These are phyloP conservation scores for Gephyroberyx darwinii DNA, from an alignment of 2,797 vertebrate species.

Conservation along the genomic window DNA sequence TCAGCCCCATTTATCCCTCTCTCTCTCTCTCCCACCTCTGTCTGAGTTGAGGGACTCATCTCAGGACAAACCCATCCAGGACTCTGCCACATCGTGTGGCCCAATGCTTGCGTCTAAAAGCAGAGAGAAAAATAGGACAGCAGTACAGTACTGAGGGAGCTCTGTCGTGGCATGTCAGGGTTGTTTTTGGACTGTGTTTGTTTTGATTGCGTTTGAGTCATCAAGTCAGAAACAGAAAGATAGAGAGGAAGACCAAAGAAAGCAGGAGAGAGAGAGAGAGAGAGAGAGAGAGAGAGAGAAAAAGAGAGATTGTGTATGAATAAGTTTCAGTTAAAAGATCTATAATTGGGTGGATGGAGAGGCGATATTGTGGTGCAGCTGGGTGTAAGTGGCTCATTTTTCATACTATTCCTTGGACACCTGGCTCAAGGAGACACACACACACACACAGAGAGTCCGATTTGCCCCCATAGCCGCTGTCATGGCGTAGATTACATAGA, in stretches of 20 bases:
- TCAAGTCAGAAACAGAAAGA: conserved; percentile 3
- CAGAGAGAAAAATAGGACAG: conserved; percentile 37
- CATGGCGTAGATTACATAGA: conserved; percentile 33
- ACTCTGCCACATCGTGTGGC: not conserved
- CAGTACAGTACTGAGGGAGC: conserved; percentile 14
- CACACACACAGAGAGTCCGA: conserved; percentile 22
- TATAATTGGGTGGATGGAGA: conserved; percentile 57
- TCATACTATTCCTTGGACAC: conserved; percentile 54
- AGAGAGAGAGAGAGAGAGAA: conserved; percentile 12
- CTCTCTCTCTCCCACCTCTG: not conserved
- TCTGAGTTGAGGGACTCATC: conserved; percentile 3
- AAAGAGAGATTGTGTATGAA: conserved; percentile 19
- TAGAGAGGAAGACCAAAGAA: conserved; percentile 4
- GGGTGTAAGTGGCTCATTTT: conserved; percentile 63
- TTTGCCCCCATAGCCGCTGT: conserved; percentile 36
- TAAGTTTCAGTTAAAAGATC: conserved; percentile 53
- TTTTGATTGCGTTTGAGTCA: conserved; percentile 18
- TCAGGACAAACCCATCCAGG: conserved; percentile 26
- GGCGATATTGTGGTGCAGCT: conserved; percentile 36
- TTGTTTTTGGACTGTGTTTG: conserved; percentile 34
- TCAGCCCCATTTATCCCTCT: not conserved
- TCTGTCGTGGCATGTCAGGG: conserved; percentile 16
- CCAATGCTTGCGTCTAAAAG: conserved; percentile 28
- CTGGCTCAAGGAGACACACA: conserved; percentile 47
- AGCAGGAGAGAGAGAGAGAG: conserved; percentile 1